Percentiles rank a stretch among this genome's conserved stretches.
Evolutionary conservation across 2,113 vertebrate genomes (phyloP).

Genomic region (Aldabrachelys gigantea): DNA sequence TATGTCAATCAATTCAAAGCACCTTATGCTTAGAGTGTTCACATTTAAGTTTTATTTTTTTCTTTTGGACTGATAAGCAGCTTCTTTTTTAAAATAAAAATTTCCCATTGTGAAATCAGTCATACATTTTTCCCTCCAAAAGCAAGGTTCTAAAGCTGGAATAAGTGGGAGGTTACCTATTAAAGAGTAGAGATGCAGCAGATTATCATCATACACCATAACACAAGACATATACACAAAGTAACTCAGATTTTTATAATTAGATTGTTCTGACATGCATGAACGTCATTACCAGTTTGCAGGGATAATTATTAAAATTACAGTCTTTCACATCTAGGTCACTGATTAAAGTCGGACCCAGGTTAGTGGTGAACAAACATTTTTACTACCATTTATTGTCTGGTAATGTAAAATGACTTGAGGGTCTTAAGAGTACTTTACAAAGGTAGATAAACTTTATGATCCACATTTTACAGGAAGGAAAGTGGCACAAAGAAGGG

Average conservation of each 20-base stretch:
- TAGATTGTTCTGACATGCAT: neutral
- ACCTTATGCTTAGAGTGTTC: neutral
- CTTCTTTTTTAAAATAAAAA: neutral
- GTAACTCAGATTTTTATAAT: neutral
- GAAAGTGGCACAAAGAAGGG: neutral
- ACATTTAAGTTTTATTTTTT: neutral
- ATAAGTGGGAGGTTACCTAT: neutral
- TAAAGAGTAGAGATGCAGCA: neutral
- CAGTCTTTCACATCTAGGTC: neutral
- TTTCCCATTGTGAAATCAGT: neutral
- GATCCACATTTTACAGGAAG: neutral
- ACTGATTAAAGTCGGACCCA: neutral
- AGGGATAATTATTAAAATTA: neutral
- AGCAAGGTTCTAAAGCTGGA: neutral
- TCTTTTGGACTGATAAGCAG: neutral
- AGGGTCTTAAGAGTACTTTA: neutral
- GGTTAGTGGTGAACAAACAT: neutral
- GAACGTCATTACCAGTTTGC: neutral
- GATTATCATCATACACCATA: neutral
- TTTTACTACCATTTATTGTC: neutral
- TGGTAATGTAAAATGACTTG: neutral
- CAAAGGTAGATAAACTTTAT: neutral
- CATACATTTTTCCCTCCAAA: neutral
- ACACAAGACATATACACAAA: neutral
- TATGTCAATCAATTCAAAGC: neutral